Evolutionary conservation across 1,140 invertebrate species (phyloP).

Genomic region (Coelopa frigida): DNA sequence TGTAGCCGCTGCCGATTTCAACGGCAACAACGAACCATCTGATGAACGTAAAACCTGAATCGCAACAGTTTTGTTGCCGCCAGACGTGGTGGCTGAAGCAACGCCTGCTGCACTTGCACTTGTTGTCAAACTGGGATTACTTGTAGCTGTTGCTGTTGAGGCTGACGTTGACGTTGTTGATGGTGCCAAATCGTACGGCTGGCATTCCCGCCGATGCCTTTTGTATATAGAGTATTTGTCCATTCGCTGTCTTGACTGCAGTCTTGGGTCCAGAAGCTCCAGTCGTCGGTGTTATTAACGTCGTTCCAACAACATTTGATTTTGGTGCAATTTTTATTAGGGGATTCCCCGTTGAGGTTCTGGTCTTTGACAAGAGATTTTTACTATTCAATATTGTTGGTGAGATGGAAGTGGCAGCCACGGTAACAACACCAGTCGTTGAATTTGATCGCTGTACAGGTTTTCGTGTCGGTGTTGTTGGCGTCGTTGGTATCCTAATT

Average conservation of each 20-base stretch:
- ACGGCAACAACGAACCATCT: slow-evolving; percentile 28
- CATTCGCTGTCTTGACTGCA: slow-evolving; percentile 12
- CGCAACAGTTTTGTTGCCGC: slow-evolving; percentile 14
- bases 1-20: slow-evolving; percentile 13
- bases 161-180: not conserved
- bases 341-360: not conserved
- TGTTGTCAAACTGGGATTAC: slow-evolving; percentile 3
- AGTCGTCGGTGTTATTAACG: not conserved
- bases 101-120: not conserved
- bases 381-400: slow-evolving; percentile 11
- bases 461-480: slow-evolving; percentile 10
- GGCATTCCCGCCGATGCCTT: not conserved
- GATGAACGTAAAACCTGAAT: slow-evolving; percentile 31
- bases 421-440: not conserved
- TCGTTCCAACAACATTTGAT: slow-evolving; percentile 3
- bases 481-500: slow-evolving; percentile 23
- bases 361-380: slow-evolving; percentile 12
- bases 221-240: slow-evolving; percentile 16
- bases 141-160: not conserved
- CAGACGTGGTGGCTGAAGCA: slow-evolving; percentile 1
- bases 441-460: not conserved
- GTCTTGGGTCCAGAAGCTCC: slow-evolving; percentile 5
- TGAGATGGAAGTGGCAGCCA: not conserved
- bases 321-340: slow-evolving; percentile 12
- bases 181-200: not conserved